Percentiles rank a stretch among this genome's conserved stretches.
Conservation (phyloP, 1,140 invertebrate species). For the Heliconius himera region DNA sequence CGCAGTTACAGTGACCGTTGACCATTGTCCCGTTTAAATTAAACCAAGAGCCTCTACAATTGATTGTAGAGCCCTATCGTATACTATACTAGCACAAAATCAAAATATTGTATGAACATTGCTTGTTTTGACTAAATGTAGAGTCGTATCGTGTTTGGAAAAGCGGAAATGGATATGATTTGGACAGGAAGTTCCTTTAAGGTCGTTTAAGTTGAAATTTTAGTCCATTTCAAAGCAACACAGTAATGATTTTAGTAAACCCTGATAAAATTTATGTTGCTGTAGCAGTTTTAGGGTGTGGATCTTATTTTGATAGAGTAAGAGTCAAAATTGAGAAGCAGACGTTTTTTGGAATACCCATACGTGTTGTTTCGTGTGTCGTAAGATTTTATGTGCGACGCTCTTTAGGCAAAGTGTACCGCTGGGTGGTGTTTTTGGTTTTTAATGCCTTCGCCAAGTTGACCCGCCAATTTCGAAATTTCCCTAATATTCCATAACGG, state of each 20-base stretch:
- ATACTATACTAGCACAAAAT: not conserved
- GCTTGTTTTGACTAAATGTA: slow-evolving; percentile 23
- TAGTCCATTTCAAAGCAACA: slow-evolving; percentile 41
- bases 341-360: not conserved
- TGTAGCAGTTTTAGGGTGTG: not conserved
- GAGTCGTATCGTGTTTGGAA: not conserved
- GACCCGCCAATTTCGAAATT: slow-evolving; percentile 58
- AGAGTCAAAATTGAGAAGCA: slow-evolving; percentile 40
- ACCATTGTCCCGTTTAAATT: slow-evolving; percentile 81
- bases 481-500: slow-evolving; percentile 59
- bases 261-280: slow-evolving; percentile 48
- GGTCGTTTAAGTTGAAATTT: slow-evolving; percentile 1
- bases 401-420: slow-evolving; percentile 76
- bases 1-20: slow-evolving; percentile 65
- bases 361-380: slow-evolving; percentile 55
- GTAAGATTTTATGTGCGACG: slow-evolving; percentile 77
- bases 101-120: slow-evolving; percentile 26
- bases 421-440: slow-evolving; percentile 73
- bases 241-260: slow-evolving; percentile 75
- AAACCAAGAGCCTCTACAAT: slow-evolving; percentile 65
- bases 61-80: slow-evolving; percentile 44
- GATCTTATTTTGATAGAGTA: slow-evolving; percentile 21
- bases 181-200: not conserved
- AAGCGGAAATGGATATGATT: slow-evolving; percentile 34
- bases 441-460: slow-evolving; percentile 70